Conservation (phyloP, 2,113 vertebrate species). For the Oplegnathus fasciatus region DNA sequence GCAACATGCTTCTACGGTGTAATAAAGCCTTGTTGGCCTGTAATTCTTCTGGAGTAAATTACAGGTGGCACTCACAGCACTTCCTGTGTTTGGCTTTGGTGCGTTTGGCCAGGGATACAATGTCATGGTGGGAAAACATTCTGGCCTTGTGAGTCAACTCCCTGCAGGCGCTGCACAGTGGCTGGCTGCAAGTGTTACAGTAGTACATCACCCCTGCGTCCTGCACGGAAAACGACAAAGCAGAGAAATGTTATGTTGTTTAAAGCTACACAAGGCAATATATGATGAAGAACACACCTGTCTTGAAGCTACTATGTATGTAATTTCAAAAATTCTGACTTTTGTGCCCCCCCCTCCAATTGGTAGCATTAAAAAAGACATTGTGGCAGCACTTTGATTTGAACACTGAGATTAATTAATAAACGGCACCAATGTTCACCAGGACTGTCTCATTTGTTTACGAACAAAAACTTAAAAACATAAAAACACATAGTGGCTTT, state of each 20-base stretch:
- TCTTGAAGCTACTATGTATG: not conserved
- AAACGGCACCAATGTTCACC: not conserved
- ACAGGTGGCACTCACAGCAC: conserved; percentile 85
- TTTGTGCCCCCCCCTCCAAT: not conserved
- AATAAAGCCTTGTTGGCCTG: not conserved
- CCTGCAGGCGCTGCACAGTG: conserved; percentile 91
- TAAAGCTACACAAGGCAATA: not conserved
- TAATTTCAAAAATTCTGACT: not conserved
- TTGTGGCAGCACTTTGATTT: not conserved
- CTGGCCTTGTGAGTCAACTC: conserved; percentile 92
- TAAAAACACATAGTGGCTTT: not conserved
- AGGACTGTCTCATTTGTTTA: not conserved
- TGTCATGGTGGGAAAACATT: conserved; percentile 94
- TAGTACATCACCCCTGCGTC: conserved; percentile 91
- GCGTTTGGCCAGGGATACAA: conserved; percentile 93
- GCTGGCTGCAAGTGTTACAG: conserved; percentile 96
- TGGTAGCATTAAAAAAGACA: not conserved
- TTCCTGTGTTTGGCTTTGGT: conserved; percentile 93
- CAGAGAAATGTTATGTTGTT: not conserved
- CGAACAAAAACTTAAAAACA: too few species aligned
- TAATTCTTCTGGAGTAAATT: conserved; percentile 13
- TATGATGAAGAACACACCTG: not conserved
- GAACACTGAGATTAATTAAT: not conserved
- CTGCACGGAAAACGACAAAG: conserved; percentile 67
- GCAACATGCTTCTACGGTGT: not conserved